Base-by-base conservation (phyloP, 1,140 invertebrate species). In the Nephotettix cincticeps region DNA sequence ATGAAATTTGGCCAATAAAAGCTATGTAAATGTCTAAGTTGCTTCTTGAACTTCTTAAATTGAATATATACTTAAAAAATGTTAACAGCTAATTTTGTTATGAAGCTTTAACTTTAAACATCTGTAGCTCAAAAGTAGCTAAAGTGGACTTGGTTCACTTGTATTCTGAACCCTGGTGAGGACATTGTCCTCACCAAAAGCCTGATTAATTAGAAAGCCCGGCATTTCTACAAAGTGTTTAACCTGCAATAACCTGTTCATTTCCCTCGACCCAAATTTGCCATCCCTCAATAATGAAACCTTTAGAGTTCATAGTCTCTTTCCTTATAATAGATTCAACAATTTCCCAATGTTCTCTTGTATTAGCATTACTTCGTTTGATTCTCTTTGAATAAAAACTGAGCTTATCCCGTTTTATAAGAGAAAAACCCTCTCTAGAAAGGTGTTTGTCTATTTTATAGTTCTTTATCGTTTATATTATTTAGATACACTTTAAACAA, bases 81-180 rank as follows among this genome's bases (percentile, higher is more conserved):
- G 21, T n/a, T 9, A 56, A 23, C 14, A 28, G 23, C 6, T 27
- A 29, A 63, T 28, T 63, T 63, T 63, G 29, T 30, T 63, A 63
- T 29, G 58, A 30, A 28, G 58, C 29, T 63, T 63, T 63, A 63
- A 63, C 58, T 63, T 63, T 63, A 63, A 30, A 63, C 4, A 3
- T 30, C 58, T 63, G 3, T 63, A 28, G 23, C 58, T 27, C 21
- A 63, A 28, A 28, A 28, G 4, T 63, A 27, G 29, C 27, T 29
- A 6, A 27, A 29, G 27, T 63, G 58, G 58, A 63, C 58, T 63
- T 63, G 13, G 58, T 63, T 27, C 58, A 63, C 27, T 63, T 63
- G 23, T 28, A 63, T 30, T 28, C 58, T 63, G 27, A 63, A 30
- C 58, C 58, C 58, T 63, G n/a, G n/a, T n/a, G n/a, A n/a, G n/a